Evolutionary conservation across 2,113 vertebrate species (phyloP).

Genomic region (Octodon degus): DNA sequence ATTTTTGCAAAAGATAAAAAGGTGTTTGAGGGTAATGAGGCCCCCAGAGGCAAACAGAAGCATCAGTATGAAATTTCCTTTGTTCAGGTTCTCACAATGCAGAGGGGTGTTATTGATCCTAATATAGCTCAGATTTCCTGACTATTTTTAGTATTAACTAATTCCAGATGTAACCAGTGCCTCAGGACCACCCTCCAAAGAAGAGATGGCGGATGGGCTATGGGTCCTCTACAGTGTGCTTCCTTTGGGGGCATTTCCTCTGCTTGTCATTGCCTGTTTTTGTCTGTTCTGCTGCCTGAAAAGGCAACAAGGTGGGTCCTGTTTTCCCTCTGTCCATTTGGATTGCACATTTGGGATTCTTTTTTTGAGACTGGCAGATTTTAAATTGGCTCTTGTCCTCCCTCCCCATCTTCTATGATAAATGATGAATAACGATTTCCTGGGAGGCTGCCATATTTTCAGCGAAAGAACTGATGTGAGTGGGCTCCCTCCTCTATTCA

Average conservation of each 20-base stretch:
- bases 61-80: not conserved
- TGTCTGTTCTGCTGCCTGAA: constrained; percentile 51
- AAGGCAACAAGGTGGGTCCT: constrained; percentile 67
- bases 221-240: constrained; percentile 56
- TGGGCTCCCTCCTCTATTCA: not conserved
- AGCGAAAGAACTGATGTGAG: not conserved
- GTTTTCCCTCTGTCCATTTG: not conserved
- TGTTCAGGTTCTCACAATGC: not conserved
- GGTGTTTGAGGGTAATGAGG: not conserved
- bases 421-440: not conserved
- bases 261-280: constrained; percentile 44
- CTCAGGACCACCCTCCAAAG: not conserved
- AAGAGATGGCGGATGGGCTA: not conserved
- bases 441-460: not conserved
- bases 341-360: not conserved
- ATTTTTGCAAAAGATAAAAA: constrained; percentile 44
- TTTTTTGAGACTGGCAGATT: not conserved
- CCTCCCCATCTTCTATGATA: not conserved
- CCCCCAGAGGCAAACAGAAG: not conserved
- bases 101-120: not conserved
- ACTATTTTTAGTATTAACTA: not conserved
- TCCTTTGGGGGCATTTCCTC: constrained; percentile 29
- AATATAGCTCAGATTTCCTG: constrained; percentile 17
- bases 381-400: not conserved
- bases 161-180: constrained; percentile 59